Evolutionary conservation across 2,888 invertebrate genomes (phyloP), one percentile per base, ranked within the genome.

Genomic region (Tricholauxania praeusta): DNA sequence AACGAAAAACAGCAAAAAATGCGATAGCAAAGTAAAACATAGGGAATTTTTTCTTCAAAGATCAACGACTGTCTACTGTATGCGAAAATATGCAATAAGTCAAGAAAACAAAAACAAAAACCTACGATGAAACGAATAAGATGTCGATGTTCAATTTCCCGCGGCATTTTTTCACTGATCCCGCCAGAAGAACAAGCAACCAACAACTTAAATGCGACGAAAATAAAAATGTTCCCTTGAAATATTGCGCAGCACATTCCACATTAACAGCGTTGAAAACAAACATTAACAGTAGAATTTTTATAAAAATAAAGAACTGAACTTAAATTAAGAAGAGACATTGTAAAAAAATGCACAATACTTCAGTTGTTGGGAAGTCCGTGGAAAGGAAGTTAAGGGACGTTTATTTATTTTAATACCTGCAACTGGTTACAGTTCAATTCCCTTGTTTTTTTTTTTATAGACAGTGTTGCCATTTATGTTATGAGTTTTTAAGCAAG

Each of bases 121-220:
- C 12, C 28, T 0, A 12, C 19, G 12, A 12, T 55, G 12, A 55
- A 12, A 55, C 12, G 28, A 55, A 55, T 19, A 19, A 32, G 47
- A 59, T 39, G 59, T n/a, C 32, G 32, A 28, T 14, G 28, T 32
- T 12, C 28, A 59, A 22, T 14, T 32, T 19, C 53, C n/a, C 14
- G 19, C 64, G 64, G 22, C 51, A 51, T 64, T 64, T 49, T 51
- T 64, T n/a, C n/a, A 22, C 47, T 49, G 64, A 14, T 64, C 49
- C 22, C n/a, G 12, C 10, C 48, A 64, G 19, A 47, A 47, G 10
- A 32, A 57, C 6, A 63, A 15, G 17, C 7, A 15, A 12, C 22
- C 53, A 59, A 64, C 22, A 69, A 69, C 39, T 51, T 57, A 68
- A 73, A 69, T 69, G 73, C 68, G 68, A 62, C 63, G 63, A 52